Evolutionary conservation across 2,888 invertebrate species (phyloP).

Genomic region (Cephus spinipes): DNA sequence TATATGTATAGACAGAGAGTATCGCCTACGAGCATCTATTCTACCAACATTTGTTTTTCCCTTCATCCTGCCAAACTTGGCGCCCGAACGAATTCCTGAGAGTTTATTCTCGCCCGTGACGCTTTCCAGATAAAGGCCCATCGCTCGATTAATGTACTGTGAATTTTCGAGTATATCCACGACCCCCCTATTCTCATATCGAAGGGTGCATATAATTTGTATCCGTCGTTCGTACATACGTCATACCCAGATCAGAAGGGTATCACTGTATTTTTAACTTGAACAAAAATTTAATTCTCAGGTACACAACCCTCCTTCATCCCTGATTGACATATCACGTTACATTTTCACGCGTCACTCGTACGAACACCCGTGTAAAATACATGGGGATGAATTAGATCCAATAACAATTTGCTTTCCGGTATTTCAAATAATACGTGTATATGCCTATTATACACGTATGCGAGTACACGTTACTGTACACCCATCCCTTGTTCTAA

Average conservation of each 20-base stretch:
- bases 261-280: background rate
- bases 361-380: background rate
- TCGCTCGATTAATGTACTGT: slow-evolving; percentile 32
- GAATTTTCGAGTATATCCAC: slow-evolving; percentile 41
- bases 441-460: slow-evolving; percentile 2
- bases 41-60: background rate
- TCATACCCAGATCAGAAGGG: slow-evolving; percentile 24
- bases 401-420: too few species aligned
- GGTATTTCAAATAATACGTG: background rate
- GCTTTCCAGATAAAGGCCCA: slow-evolving; percentile 19
- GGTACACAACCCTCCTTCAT: background rate
- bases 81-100: background rate
- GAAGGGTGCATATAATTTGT: slow-evolving; percentile 43
- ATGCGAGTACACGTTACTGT: background rate
- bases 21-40: background rate
- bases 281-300: background rate
- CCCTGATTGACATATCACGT: background rate
- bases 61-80: too few species aligned
- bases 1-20: background rate
- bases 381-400: background rate
- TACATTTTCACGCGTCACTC: background rate
- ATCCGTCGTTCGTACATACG: slow-evolving; percentile 30
- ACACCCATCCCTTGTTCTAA: slow-evolving; percentile 21
- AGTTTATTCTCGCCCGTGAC: background rate
- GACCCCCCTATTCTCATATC: slow-evolving; percentile 27